Evolutionary conservation across 2,797 vertebrate species (phyloP).

Genomic region (Tragopan temminckii): DNA sequence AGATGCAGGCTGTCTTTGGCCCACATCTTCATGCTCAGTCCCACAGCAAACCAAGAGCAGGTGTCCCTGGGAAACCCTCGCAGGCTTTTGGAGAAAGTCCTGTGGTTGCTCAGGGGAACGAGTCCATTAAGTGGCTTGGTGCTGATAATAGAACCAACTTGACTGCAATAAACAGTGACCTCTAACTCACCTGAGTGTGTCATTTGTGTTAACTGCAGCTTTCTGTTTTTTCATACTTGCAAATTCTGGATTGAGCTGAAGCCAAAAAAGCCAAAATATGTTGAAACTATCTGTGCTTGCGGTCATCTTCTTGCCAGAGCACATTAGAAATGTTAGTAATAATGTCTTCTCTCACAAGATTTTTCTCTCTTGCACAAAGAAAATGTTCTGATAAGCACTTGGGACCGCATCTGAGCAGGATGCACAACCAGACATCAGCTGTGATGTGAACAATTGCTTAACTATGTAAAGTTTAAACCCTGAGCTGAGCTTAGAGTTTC

Average conservation of each 20-base stretch:
- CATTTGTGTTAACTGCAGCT: neutral
- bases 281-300: neutral
- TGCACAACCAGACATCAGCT: neutral
- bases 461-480: neutral
- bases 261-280: neutral
- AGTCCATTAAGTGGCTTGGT: neutral
- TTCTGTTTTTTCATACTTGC: neutral
- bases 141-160: neutral
- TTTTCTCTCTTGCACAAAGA: neutral
- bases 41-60: neutral
- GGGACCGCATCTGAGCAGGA: neutral
- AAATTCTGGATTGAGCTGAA: neutral
- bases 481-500: neutral
- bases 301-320: neutral
- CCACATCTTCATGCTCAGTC: fast-evolving
- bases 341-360: neutral
- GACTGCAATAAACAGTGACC: neutral
- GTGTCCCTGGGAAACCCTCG: neutral
- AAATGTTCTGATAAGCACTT: neutral
- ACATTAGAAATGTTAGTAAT: neutral
- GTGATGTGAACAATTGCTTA: neutral
- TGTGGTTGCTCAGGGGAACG: neutral
- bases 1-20: neutral
- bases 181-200: neutral
- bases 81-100: neutral